phyloP scores from a whole-genome alignment of 2,113 vertebrate genomes.

The Cyprinodon brontotheroides region DNA sequence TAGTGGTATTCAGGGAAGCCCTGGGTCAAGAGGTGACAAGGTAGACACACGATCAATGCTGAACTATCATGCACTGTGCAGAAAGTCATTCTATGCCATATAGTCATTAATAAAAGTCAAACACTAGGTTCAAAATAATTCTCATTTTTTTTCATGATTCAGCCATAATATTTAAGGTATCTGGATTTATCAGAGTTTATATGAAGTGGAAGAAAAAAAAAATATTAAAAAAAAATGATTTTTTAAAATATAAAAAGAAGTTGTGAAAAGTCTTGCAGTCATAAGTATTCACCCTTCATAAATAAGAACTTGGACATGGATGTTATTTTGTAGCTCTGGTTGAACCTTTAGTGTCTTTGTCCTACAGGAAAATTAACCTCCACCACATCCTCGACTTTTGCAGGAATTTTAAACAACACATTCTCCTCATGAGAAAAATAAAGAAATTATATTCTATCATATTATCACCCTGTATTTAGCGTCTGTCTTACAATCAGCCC shows the following conservation, averaged over 20 bases:
- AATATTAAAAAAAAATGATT: background rate
- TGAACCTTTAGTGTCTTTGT: background rate
- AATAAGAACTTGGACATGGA: background rate
- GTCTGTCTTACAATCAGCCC: background rate
- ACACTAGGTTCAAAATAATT: background rate
- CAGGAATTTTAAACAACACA: too few relatives aligned
- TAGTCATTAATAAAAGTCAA: background rate
- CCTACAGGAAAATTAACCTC: background rate
- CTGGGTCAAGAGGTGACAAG: conserved; percentile 74
- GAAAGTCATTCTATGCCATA: background rate
- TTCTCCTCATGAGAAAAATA: too few relatives aligned
- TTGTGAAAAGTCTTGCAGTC: background rate
- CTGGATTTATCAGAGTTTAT: background rate
- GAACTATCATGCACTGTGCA: background rate
- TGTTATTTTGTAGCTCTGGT: background rate
- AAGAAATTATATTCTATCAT: too few relatives aligned
- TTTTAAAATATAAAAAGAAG: background rate
- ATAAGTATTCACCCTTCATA: background rate
- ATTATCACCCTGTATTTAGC: background rate
- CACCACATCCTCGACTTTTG: background rate
- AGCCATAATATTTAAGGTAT: background rate
- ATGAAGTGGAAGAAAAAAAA: background rate
- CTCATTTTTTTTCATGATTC: background rate
- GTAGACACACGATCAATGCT: conserved; percentile 41
- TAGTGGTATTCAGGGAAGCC: conserved; percentile 63